These are phyloP conservation scores for Eolophus roseicapilla DNA, from an alignment of 2,113 vertebrate species.

Conservation along the genomic window DNA sequence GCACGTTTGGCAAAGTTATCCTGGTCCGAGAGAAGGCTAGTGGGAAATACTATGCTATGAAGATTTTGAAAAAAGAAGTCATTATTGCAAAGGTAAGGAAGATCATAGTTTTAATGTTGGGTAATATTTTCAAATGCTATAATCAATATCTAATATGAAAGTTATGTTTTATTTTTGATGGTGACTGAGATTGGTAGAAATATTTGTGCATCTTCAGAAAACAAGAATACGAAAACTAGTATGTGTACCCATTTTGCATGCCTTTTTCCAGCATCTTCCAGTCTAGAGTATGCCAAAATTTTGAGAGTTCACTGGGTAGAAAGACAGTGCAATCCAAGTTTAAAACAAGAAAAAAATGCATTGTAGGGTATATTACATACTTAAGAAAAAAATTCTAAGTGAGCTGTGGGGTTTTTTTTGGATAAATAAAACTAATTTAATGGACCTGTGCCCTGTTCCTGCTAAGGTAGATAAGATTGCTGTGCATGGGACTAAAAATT, in stretches of 20 bases:
- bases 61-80: conserved; percentile 98
- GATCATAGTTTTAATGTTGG: neutral
- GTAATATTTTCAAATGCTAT: neutral
- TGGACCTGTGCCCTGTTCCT: neutral
- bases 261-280: neutral
- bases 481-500: neutral
- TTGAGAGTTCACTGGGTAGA: neutral
- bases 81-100: conserved; percentile 94
- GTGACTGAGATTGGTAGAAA: neutral
- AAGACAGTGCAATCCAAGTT: neutral
- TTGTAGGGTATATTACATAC: neutral
- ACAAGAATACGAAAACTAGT: neutral
- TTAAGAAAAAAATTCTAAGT: neutral
- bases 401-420: neutral
- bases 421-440: neutral
- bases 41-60: conserved; percentile 98
- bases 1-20: conserved; percentile 98
- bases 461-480: neutral
- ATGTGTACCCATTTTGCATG: neutral
- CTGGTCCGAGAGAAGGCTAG: conserved; percentile 97
- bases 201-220: neutral
- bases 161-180: neutral
- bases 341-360: neutral
- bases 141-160: neutral
- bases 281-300: neutral